Base-by-base conservation (phyloP, 2,888 invertebrate genomes). In the Dorcus hopei region DNA sequence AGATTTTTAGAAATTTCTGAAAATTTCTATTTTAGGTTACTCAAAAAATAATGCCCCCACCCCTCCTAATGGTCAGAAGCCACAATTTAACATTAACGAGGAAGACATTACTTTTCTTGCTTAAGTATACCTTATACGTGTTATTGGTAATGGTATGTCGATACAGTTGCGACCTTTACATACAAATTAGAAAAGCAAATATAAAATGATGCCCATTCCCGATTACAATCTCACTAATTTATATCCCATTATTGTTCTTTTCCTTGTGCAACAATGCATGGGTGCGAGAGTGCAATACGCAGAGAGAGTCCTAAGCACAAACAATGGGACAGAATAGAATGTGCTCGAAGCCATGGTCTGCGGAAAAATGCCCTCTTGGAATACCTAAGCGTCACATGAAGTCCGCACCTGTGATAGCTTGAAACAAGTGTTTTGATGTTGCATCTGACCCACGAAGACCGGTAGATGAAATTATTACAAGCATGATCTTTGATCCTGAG, bases 401-500 rank as follows among this genome's bases (percentile, higher is more conserved):
- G 63, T 61, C 62, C 61, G 60, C 54, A 51, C 60, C 58, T 57
- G 57, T 59, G 61, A 57, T 59, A 53, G 49, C 57, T 59, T 52
- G 56, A 53, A 49, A 55, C 52, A 52, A 47, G 61, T 57, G 62
- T 60, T 65, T 62, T 61, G 61, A 61, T 61, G 55, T 50, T 57
- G 40, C 42, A 52, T 55, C 14, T 23, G 23, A 38, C 41, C 38
- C 45, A 52, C 54, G 26, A 66, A 66, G 63, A 58, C 65, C 66
- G 58, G 64, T 65, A 66, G 65, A 67, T 66, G 63, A 62, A 68
- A 68, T 68, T 66, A 70, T 68, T 68, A 69, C 68, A 65, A 61
- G 59, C 49, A 58, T 67, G 69, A 71, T 68, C 71, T 70, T 67
- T 71, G 70, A 71, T 67, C 70, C 65, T 61, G 57, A 64, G 70